phyloP scores from a whole-genome alignment of 1,140 invertebrate species.

The Heliconius hermathena region DNA sequence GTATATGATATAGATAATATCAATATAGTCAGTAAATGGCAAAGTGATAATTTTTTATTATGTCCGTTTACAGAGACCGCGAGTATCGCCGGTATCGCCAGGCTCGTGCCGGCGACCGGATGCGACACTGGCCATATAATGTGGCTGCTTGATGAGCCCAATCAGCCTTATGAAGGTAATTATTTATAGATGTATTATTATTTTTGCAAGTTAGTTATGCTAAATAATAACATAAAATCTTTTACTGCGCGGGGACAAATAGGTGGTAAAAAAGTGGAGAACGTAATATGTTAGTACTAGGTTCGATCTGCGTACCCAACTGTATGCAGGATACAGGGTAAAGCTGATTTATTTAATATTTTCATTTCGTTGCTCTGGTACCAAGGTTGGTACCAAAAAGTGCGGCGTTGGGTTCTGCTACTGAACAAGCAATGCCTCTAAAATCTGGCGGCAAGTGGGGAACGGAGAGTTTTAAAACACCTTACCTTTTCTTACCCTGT shows the following conservation, averaged over 20 bases:
- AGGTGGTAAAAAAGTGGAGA: no score
- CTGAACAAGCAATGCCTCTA: no score
- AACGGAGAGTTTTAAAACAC: no score
- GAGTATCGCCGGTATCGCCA: constrained; percentile 63
- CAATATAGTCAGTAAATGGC: constrained; percentile 21
- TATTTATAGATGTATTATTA: background rate
- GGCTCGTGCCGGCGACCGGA: constrained; percentile 78
- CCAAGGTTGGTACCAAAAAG: no score
- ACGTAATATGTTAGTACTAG: no score
- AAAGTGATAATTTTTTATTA: constrained; percentile 35
- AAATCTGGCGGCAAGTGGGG: no score
- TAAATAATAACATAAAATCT: background rate
- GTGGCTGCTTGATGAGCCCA: constrained; percentile 82
- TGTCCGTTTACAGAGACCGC: constrained; percentile 60
- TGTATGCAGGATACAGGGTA: no score
- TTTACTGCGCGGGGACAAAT: background rate
- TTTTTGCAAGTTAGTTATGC: background rate
- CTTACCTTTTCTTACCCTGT: no score
- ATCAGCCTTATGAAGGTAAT: constrained; percentile 79
- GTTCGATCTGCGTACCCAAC: no score
- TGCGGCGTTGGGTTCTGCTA: no score
- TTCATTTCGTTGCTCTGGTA: no score
- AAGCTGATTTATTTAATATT: no score
- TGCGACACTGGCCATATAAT: constrained; percentile 79
- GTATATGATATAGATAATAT: background rate